A percentile compares a stretch with the other conserved stretches of the same genome.
These are phyloP conservation scores for Coilia nasus DNA, from an alignment of 2,797 vertebrate species.

Conservation along the genomic window DNA sequence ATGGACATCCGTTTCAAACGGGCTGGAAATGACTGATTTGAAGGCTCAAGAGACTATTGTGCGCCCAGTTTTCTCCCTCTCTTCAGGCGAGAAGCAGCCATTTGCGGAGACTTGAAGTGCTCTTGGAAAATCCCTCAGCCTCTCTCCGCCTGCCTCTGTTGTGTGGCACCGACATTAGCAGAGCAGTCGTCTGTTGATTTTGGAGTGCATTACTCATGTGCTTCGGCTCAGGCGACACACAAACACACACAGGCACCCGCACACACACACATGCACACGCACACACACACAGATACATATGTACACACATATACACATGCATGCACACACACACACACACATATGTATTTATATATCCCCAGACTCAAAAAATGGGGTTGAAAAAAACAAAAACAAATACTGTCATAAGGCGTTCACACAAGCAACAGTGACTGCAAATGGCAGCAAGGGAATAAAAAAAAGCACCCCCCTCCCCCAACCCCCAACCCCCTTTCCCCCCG, in stretches of 20 bases:
- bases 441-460: constrained; percentile 26
- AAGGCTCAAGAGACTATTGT: constrained; percentile 12
- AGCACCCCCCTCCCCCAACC: not conserved
- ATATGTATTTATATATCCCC: not conserved
- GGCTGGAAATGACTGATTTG: constrained; percentile 10
- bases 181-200: constrained; percentile 13
- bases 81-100: constrained; percentile 17
- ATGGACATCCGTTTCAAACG: constrained; percentile 26
- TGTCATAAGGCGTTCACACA: not conserved
- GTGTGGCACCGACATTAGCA: not conserved
- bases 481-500: not conserved
- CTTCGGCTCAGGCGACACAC: not conserved
- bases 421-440: constrained; percentile 8
- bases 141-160: not conserved
- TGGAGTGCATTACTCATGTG: constrained; percentile 22
- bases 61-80: not conserved
- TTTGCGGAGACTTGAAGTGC: constrained; percentile 15
- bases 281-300: not conserved
- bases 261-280: not conserved
- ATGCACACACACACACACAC: not conserved
- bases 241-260: too few relatives aligned
- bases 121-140: constrained; percentile 16
- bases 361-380: not conserved
- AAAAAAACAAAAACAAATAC: not conserved
- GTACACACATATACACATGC: not conserved